A percentile compares a stretch with the other conserved stretches of the same genome.
Evolutionary conservation across 1,140 invertebrate genomes (phyloP).

Genomic region (Aphaenogaster rudis): DNA sequence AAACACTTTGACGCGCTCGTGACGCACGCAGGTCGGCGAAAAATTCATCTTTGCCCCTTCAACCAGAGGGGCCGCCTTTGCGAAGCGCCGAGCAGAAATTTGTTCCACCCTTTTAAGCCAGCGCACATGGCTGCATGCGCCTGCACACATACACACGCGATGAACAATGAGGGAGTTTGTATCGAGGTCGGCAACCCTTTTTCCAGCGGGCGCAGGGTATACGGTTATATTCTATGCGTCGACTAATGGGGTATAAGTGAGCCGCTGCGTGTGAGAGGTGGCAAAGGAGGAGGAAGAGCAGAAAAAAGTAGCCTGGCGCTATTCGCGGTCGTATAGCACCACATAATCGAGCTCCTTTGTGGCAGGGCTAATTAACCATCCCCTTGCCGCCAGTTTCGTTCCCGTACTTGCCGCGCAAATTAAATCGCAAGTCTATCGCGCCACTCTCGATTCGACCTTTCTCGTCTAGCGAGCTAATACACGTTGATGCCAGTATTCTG

Average conservation of each 20-base stretch:
- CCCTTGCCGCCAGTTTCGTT: constrained; percentile 5
- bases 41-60: constrained; percentile 68
- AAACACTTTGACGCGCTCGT: constrained; percentile 28
- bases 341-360: constrained; percentile 71
- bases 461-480: not conserved
- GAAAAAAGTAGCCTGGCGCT: constrained; percentile 62
- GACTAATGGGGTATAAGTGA: constrained; percentile 72
- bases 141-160: constrained; percentile 25
- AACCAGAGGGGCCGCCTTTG: constrained; percentile 59
- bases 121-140: constrained; percentile 52
- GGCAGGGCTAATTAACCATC: constrained; percentile 70
- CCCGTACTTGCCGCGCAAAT: constrained; percentile 64
- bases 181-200: constrained; percentile 74
- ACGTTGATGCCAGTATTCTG: not conserved
- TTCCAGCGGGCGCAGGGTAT: constrained; percentile 36
- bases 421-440: constrained; percentile 62
- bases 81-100: constrained; percentile 68
- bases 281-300: not conserved
- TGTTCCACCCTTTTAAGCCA: constrained; percentile 67
- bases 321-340: constrained; percentile 65
- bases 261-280: constrained; percentile 18
- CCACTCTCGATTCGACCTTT: not conserved
- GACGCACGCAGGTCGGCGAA: constrained; percentile 51
- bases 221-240: constrained; percentile 69
- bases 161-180: constrained; percentile 66